phyloP scores from a whole-genome alignment of 1,140 invertebrate genomes.

The Planococcus citri region DNA sequence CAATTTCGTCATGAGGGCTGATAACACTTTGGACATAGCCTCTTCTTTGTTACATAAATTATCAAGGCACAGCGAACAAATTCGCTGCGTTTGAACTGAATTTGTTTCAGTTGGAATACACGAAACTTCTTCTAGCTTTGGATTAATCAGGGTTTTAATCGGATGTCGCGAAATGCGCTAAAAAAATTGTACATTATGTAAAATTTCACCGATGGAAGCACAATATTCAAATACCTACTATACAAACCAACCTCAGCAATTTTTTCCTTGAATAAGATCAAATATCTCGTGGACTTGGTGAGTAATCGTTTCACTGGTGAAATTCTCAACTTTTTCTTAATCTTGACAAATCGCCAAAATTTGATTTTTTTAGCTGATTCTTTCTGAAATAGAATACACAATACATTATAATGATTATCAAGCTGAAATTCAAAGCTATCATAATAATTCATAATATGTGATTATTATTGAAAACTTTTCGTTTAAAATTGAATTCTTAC shows the following conservation, averaged over 20 bases:
- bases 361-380: background rate
- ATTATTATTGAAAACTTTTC: no score
- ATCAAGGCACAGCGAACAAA: background rate
- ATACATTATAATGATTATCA: background rate
- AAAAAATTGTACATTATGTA: no score
- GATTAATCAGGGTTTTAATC: background rate
- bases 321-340: background rate
- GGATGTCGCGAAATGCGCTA: background rate
- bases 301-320: background rate
- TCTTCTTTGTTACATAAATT: background rate
- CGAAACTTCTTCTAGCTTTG: background rate
- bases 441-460: background rate
- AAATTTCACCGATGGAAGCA: background rate
- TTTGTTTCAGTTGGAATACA: background rate
- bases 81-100: background rate
- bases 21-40: background rate
- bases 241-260: background rate
- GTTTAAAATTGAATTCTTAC: background rate
- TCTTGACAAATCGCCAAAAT: background rate
- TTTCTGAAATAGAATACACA: no score
- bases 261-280: background rate
- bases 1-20: background rate
- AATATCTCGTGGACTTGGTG: background rate
- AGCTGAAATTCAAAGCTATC: no score
- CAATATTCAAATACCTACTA: background rate